These are phyloP conservation scores for Enteromius argenteus DNA, from an alignment of 2,797 vertebrate genomes.

Conservation along the genomic window DNA sequence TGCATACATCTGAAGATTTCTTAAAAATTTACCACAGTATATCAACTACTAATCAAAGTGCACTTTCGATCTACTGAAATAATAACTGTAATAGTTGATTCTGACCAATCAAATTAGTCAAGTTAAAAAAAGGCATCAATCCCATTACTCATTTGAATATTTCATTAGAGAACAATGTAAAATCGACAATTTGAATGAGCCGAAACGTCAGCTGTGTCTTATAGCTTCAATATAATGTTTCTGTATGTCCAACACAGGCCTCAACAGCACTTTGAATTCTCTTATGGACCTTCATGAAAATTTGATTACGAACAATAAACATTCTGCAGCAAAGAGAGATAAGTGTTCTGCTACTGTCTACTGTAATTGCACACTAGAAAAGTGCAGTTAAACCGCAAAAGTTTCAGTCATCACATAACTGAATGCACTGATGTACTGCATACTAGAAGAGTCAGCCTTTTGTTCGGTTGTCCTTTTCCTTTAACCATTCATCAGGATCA, in stretches of 20 bases:
- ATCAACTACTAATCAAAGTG: background rate
- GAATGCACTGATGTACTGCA: background rate
- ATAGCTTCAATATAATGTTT: background rate
- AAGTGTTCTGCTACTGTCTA: conserved; percentile 14
- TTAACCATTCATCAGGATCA: conserved; percentile 14
- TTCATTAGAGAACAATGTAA: background rate
- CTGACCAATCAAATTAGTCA: background rate
- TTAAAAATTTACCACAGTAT: background rate
- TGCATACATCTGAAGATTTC: background rate
- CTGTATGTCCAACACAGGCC: background rate
- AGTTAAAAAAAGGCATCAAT: background rate
- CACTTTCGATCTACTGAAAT: background rate
- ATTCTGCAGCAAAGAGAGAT: conserved; percentile 17
- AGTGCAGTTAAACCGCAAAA: background rate
- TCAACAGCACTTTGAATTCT: background rate
- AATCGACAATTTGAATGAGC: background rate
- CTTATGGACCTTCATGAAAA: conserved; percentile 33
- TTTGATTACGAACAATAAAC: conserved; percentile 29
- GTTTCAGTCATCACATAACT: conserved; percentile 20
- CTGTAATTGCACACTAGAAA: conserved; percentile 22
- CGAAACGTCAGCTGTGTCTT: background rate
- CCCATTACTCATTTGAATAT: background rate
- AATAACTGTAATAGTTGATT: background rate
- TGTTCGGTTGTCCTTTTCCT: conserved; percentile 19
- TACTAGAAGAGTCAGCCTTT: background rate